Conservation (phyloP, 2,113 vertebrate genomes). For the Telmatochromis sp. region DNA sequence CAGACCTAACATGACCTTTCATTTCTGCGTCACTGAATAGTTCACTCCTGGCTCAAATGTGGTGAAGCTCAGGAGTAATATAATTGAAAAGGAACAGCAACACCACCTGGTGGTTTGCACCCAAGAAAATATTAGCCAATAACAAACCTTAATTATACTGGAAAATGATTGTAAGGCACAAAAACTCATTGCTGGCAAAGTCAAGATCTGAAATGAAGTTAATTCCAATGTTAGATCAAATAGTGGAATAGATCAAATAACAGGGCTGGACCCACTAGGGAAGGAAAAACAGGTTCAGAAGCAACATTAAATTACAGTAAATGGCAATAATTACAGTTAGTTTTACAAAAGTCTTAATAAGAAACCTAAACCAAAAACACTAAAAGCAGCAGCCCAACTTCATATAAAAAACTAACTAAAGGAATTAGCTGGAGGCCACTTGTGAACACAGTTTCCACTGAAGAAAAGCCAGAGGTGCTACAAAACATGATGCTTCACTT, state of each 20-base stretch:
- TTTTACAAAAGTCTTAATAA: fast-evolving
- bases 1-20: neutral
- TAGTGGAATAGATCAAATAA: neutral
- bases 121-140: neutral
- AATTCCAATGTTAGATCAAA: neutral
- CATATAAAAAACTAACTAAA: fast-evolving
- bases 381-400: neutral
- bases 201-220: fast-evolving
- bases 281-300: neutral
- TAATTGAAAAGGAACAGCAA: neutral
- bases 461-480: fast-evolving
- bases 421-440: neutral
- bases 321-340: neutral
- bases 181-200: fast-evolving
- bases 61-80: neutral
- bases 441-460: fast-evolving
- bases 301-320: neutral
- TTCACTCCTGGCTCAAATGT: neutral
- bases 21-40: fast-evolving
- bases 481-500: neutral
- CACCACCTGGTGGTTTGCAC: neutral
- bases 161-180: neutral
- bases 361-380: neutral
- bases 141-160: neutral
- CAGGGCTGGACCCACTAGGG: neutral